These are phyloP conservation scores for Phrynocephalus forsythii DNA, from an alignment of 2,797 vertebrate genomes.

Conservation along the genomic window DNA sequence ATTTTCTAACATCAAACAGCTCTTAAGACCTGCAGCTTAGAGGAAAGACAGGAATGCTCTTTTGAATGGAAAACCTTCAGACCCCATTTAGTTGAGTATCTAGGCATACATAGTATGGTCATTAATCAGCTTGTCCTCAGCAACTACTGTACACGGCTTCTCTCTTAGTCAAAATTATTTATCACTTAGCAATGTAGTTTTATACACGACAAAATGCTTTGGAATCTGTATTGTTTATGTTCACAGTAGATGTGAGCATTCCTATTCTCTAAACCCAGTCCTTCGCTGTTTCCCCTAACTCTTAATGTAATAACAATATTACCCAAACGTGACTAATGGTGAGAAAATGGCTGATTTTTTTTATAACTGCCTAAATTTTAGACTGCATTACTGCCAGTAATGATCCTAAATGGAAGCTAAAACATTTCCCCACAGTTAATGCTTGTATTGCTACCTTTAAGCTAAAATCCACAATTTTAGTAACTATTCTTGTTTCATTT, in stretches of 20 bases:
- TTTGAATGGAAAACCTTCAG: not conserved
- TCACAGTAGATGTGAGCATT: not conserved
- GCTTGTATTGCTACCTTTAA: conserved; percentile 43
- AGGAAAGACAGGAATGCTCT: not conserved
- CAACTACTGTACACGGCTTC: not conserved
- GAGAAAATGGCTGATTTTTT: conserved; percentile 8
- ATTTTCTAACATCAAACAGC: not conserved
- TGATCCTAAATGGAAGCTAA: not conserved
- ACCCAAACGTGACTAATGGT: not conserved
- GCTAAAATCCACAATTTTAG: conserved; percentile 49
- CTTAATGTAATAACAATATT: not conserved
- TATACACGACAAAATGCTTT: not conserved
- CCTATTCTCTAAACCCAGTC: not conserved
- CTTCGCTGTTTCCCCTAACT: not conserved
- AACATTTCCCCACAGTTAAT: conserved; percentile 13
- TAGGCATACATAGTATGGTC: not conserved
- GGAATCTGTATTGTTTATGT: not conserved
- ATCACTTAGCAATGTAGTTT: not conserved
- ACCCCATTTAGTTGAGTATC: not conserved
- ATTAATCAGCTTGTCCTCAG: not conserved
- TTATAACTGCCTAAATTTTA: not conserved
- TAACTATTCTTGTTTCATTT: conserved; percentile 62
- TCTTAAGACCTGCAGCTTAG: not conserved
- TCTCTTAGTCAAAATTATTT: not conserved
- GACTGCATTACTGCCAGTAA: not conserved